These are phyloP conservation scores for Dipus sagitta DNA, from an alignment of 2,797 vertebrate genomes.

Conservation along the genomic window DNA sequence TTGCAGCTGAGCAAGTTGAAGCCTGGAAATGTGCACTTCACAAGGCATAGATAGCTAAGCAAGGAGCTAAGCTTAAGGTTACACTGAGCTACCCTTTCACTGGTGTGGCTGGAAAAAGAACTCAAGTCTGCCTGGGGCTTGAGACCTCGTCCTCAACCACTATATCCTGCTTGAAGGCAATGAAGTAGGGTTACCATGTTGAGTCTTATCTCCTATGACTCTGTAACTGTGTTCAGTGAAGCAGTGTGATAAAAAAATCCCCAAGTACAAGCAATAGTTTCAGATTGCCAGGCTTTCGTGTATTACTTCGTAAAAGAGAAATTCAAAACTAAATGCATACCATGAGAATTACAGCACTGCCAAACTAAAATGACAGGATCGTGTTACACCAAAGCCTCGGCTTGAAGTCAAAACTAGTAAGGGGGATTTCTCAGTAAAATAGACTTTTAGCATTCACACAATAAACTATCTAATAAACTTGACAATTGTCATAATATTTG, in stretches of 20 bases:
- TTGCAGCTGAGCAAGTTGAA: not conserved
- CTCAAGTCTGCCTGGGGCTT: accelerated
- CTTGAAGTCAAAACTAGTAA: conserved; percentile 42
- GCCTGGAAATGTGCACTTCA: not conserved
- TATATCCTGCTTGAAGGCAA: not conserved
- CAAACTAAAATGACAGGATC: conserved; percentile 14
- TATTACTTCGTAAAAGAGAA: conserved; percentile 37
- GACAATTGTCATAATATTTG: conserved; percentile 82
- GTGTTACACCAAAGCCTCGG: conserved; percentile 1
- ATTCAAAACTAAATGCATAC: conserved; percentile 32
- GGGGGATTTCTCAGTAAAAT: conserved; percentile 44
- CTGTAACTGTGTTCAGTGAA: not conserved
- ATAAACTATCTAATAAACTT: conserved; percentile 79
- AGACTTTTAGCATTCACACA: conserved; percentile 58
- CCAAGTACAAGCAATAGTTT: not conserved
- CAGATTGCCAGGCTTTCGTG: not conserved
- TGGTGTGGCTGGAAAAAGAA: not conserved
- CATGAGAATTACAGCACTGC: not conserved
- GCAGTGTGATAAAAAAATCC: not conserved
- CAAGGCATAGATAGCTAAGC: not conserved
- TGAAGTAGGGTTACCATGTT: not conserved
- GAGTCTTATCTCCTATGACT: conserved; percentile 5
- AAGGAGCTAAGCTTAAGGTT: not conserved
- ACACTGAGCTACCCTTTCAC: not conserved
- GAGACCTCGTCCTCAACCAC: not conserved